Percentiles rank a stretch among this genome's conserved stretches.
phyloP scores from a whole-genome alignment of 2,888 invertebrate species.

The Dinocampus coccinellae region DNA sequence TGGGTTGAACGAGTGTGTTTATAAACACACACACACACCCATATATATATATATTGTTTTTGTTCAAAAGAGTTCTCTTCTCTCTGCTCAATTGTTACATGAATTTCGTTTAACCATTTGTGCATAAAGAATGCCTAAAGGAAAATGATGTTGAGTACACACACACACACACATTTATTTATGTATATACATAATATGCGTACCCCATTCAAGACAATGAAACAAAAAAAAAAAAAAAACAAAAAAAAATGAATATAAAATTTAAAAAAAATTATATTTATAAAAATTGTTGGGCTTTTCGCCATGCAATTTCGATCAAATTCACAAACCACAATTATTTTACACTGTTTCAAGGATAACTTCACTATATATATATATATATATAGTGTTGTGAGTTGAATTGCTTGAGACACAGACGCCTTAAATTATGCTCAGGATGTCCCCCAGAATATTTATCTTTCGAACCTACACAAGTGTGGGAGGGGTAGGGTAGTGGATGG shows the following conservation, averaged over 20 bases:
- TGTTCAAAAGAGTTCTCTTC: background rate
- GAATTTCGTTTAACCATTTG: constrained; percentile 16
- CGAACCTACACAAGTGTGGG: constrained; percentile 27
- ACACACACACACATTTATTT: background rate
- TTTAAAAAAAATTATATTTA: background rate
- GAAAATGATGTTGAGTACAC: background rate
- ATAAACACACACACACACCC: background rate
- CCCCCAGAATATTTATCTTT: constrained; percentile 66
- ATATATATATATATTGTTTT: constrained; percentile 3
- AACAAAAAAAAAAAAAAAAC: background rate
- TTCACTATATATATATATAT: too few species aligned
- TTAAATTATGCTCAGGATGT: constrained; percentile 64
- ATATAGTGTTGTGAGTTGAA: background rate
- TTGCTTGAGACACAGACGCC: background rate
- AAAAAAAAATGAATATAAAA: background rate
- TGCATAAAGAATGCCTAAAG: constrained; percentile 13
- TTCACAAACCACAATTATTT: background rate
- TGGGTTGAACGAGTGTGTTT: background rate
- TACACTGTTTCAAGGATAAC: background rate
- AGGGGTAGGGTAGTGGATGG: background rate
- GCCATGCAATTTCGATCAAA: background rate
- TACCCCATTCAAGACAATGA: too few species aligned
- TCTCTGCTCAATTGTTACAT: constrained; percentile 3
- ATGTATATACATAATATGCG: background rate
- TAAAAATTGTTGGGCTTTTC: background rate